Conservation (phyloP, 1,140 invertebrate species). For the Drosophila mayri region DNA sequence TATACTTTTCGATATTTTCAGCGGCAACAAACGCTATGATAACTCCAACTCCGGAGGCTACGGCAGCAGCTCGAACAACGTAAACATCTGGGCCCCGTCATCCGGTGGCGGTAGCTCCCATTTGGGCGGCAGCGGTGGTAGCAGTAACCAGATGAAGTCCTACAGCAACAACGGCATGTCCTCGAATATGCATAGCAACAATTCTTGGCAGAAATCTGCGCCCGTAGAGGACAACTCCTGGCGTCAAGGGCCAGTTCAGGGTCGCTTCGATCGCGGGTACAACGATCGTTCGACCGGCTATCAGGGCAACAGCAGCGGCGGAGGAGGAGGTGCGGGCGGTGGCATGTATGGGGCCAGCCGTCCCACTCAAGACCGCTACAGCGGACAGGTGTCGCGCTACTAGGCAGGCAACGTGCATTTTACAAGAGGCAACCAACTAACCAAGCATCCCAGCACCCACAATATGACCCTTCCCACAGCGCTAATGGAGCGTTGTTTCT, state of each 20-base stretch:
- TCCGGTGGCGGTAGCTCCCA: slow-evolving; percentile 58
- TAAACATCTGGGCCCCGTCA: slow-evolving; percentile 71
- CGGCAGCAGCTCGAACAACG: slow-evolving; percentile 63
- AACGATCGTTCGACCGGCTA: slow-evolving; percentile 80
- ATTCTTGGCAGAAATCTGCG: slow-evolving; percentile 75
- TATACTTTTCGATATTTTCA: slow-evolving; percentile 7
- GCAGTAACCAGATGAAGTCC: slow-evolving; percentile 59
- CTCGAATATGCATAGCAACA: slow-evolving; percentile 70
- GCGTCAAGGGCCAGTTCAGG: slow-evolving; percentile 68
- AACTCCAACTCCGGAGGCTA: slow-evolving; percentile 69
- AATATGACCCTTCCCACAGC: slow-evolving; percentile 41
- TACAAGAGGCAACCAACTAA: slow-evolving; percentile 22
- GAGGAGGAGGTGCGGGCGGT: slow-evolving; percentile 34
- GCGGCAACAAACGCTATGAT: slow-evolving; percentile 77
- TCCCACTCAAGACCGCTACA: slow-evolving; percentile 70
- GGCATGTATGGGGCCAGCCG: slow-evolving; percentile 75
- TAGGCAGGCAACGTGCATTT: slow-evolving; percentile 50
- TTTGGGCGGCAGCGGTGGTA: slow-evolving; percentile 44
- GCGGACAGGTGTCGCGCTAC: slow-evolving; percentile 70
- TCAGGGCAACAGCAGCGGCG: slow-evolving; percentile 58
- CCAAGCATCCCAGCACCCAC: slow-evolving; percentile 17
- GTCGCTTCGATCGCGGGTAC: slow-evolving; percentile 80
- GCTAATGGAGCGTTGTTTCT: slow-evolving; percentile 44
- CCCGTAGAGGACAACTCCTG: slow-evolving; percentile 72
- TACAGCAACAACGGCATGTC: slow-evolving; percentile 77